Evolutionary conservation across 2,888 invertebrate species (phyloP).

Genomic region (Ctena decussata): DNA sequence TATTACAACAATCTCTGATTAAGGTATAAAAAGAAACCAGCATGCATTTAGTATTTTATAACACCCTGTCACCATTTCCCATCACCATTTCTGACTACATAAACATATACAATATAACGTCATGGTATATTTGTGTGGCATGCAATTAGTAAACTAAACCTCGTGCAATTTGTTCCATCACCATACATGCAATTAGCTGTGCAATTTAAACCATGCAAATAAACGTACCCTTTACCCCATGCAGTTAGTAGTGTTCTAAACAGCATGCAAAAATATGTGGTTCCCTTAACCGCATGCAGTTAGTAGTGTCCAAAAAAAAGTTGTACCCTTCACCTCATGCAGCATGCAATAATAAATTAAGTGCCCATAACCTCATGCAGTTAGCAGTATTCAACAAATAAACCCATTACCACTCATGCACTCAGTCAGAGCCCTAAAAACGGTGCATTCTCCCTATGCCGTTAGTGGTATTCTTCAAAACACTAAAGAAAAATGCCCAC

Average conservation of each 20-base stretch:
- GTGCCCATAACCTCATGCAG: neutral
- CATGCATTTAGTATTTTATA: too few species aligned
- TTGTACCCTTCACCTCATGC: too few species aligned
- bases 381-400: too few species aligned
- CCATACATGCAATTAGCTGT: neutral
- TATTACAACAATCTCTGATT: too few species aligned
- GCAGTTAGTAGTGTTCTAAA: constrained; percentile 1
- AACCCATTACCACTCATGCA: neutral
- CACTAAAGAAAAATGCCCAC: neutral
- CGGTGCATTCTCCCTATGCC: neutral
- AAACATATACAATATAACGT: too few species aligned
- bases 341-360: neutral
- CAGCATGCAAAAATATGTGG: neutral
- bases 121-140: too few species aligned
- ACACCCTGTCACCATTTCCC: too few species aligned
- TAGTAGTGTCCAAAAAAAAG: neutral
- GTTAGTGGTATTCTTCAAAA: neutral
- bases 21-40: too few species aligned
- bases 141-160: too few species aligned
- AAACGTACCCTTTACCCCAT: neutral
- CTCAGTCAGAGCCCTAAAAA: neutral
- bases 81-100: too few species aligned
- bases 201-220: neutral
- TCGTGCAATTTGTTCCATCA: too few species aligned
- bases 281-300: neutral